Evolutionary conservation across 2,113 vertebrate species (phyloP).

Genomic region (Dicentrarchus labrax): DNA sequence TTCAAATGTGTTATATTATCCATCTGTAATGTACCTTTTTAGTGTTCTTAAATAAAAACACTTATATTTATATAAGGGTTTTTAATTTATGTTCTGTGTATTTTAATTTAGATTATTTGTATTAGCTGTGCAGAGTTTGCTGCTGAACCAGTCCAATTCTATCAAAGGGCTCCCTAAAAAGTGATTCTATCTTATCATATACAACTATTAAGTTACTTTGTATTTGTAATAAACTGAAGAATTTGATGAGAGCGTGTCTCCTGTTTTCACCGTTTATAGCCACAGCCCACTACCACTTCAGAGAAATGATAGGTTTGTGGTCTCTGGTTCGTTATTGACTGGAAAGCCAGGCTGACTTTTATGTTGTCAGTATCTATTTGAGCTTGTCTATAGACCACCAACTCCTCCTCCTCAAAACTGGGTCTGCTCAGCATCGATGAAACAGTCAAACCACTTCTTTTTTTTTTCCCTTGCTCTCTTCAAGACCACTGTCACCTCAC

Average conservation of each 20-base stretch:
- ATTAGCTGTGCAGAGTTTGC: neutral
- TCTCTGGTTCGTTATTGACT: slow-evolving; percentile 35
- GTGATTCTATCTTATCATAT: neutral
- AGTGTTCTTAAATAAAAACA: neutral
- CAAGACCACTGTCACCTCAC: slow-evolving; percentile 57
- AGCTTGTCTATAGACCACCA: neutral
- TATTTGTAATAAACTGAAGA: neutral
- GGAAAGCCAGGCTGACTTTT: slow-evolving; percentile 44
- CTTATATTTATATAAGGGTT: too few species aligned
- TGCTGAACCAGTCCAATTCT: neutral
- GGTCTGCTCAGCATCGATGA: neutral
- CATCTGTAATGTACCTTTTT: neutral
- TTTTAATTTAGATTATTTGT: neutral
- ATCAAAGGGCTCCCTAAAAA: neutral
- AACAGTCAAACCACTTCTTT: slow-evolving; percentile 32
- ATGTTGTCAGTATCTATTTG: slow-evolving; percentile 4
- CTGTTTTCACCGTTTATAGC: neutral
- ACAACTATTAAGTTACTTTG: too few species aligned
- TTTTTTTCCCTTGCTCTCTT: neutral
- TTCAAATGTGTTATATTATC: neutral
- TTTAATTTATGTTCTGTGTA: too few species aligned
- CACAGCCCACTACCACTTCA: slow-evolving; percentile 53
- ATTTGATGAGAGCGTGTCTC: neutral
- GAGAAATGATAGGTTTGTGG: slow-evolving; percentile 55
- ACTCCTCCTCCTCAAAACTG: neutral